These are phyloP conservation scores for Chirona hameri DNA, from an alignment of 2,888 invertebrate species.

Conservation along the genomic window DNA sequence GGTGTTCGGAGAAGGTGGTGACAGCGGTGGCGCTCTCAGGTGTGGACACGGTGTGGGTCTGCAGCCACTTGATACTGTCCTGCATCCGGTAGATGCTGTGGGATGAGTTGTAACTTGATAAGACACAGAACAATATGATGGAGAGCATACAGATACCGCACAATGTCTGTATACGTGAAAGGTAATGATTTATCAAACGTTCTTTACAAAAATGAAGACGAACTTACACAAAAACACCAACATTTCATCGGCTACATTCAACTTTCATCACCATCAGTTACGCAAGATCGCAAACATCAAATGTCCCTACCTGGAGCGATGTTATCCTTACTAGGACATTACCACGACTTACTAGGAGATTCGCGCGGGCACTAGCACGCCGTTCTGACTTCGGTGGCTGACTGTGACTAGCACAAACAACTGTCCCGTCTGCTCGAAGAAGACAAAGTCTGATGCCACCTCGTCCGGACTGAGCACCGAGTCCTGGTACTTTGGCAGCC, in stretches of 20 bases:
- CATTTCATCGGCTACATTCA: too few relatives aligned
- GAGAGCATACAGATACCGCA: too few relatives aligned
- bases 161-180: too few relatives aligned
- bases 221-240: too few relatives aligned
- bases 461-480: neutral
- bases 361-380: neutral
- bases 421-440: neutral
- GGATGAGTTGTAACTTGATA: too few relatives aligned
- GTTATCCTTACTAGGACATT: too few relatives aligned
- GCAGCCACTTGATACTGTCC: neutral
- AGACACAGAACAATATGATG: too few relatives aligned
- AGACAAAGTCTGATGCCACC: neutral
- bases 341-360: conserved; percentile 4
- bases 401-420: neutral
- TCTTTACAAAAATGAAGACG: too few relatives aligned
- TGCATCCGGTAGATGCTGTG: neutral
- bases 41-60: neutral
- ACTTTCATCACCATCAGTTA: too few relatives aligned
- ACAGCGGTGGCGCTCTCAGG: neutral
- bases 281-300: too few relatives aligned
- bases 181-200: too few relatives aligned
- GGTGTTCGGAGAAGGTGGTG: neutral
- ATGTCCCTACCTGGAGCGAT: too few relatives aligned
- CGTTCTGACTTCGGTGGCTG: neutral
- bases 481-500: conserved; percentile 24